phyloP scores from a whole-genome alignment of 2,888 invertebrate genomes.

The Sepioteuthis lessoniana region DNA sequence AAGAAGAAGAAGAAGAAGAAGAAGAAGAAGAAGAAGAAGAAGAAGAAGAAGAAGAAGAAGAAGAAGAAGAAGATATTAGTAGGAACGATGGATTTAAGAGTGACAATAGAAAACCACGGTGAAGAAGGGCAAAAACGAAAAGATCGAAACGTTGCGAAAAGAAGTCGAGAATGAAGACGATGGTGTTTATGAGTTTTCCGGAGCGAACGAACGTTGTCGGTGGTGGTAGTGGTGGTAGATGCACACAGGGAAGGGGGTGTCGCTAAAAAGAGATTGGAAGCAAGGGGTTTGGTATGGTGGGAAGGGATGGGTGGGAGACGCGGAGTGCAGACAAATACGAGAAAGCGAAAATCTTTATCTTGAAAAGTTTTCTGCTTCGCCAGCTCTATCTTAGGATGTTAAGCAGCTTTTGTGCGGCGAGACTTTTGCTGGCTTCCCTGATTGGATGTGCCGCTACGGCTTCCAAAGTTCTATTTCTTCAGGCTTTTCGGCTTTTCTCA shows the following conservation, averaged over 20 bases:
- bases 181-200: no score
- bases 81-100: not conserved
- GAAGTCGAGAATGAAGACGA: not conserved
- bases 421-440: not conserved
- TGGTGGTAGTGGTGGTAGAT: no score
- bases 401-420: not conserved
- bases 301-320: not conserved
- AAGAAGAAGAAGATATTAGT: not conserved
- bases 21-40: not conserved
- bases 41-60: not conserved
- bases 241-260: not conserved
- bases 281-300: not conserved
- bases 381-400: constrained; percentile 33
- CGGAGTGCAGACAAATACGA: not conserved
- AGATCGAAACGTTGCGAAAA: not conserved
- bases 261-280: not conserved
- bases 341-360: constrained; percentile 21
- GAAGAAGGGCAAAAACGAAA: not conserved
- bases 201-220: no score
- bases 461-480: not conserved
- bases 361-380: constrained; percentile 16
- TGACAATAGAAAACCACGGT: not conserved
- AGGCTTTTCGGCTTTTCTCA: constrained; percentile 33
- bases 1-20: not conserved
- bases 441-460: constrained; percentile 33